Evolutionary conservation across 2,888 invertebrate species (phyloP).

Genomic region (Trissolcus brochymenae): DNA sequence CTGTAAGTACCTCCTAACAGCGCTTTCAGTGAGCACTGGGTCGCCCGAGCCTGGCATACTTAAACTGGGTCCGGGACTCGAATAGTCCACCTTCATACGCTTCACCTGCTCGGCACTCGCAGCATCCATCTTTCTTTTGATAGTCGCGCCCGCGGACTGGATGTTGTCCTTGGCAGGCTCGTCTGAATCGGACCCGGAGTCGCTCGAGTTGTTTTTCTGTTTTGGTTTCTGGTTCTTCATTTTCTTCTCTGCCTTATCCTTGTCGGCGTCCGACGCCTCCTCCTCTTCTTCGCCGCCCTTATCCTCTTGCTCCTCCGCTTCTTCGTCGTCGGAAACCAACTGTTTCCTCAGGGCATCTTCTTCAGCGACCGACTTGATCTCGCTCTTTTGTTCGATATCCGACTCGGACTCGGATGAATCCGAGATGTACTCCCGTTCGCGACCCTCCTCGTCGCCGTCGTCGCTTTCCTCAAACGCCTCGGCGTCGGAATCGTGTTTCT

Average conservation of each 20-base stretch:
- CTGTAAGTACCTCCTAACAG: neutral
- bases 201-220: constrained; percentile 72
- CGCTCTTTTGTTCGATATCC: constrained; percentile 83
- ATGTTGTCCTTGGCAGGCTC: constrained; percentile 75
- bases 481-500: constrained; percentile 88
- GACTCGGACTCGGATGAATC: constrained; percentile 88
- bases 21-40: neutral
- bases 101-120: neutral
- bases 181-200: constrained; percentile 70
- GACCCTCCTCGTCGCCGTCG: constrained; percentile 96
- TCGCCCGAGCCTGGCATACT: neutral
- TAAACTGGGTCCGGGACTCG: neutral
- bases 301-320: constrained; percentile 88
- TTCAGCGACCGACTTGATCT: constrained; percentile 92
- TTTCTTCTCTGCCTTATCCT: constrained; percentile 72
- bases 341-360: constrained; percentile 92
- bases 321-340: constrained; percentile 91
- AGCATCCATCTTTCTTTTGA: neutral
- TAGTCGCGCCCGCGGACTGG: neutral
- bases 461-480: constrained; percentile 98
- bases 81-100: neutral
- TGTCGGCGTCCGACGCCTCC: constrained; percentile 70
- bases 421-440: constrained; percentile 96
- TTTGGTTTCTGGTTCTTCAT: constrained; percentile 70
- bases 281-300: constrained; percentile 80